These are phyloP conservation scores for Sphecodes monilicornis DNA, from an alignment of 2,888 invertebrate genomes.

Conservation along the genomic window DNA sequence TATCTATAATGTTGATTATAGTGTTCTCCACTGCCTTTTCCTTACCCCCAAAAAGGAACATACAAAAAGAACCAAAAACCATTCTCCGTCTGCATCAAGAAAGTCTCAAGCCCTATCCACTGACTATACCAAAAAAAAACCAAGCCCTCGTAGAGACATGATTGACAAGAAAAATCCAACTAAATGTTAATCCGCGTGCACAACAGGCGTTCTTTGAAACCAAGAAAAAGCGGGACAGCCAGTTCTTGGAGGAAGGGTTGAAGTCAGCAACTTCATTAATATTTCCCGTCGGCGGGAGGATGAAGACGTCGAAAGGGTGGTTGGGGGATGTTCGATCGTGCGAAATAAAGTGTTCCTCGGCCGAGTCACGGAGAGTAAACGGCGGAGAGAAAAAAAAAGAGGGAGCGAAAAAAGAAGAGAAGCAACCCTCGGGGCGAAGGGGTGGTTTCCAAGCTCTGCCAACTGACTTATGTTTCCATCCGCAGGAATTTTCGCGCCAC, in stretches of 20 bases:
- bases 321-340: constrained; percentile 10
- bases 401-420: constrained; percentile 11
- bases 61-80: too few relatives aligned
- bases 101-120: too few relatives aligned
- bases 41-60: not conserved
- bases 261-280: constrained; percentile 12
- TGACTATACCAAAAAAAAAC: not conserved
- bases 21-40: too few relatives aligned
- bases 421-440: not conserved
- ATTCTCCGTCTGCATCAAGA: not conserved
- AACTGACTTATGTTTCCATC: constrained; percentile 57
- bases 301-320: not conserved
- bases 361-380: constrained; percentile 34
- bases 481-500: constrained; percentile 65
- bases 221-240: not conserved
- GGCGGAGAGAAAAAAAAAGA: not conserved
- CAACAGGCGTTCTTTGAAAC: not conserved
- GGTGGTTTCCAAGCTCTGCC: not conserved
- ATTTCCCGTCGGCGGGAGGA: constrained; percentile 1
- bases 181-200: not conserved
- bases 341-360: constrained; percentile 46
- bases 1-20: too few relatives aligned
- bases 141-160: not conserved
- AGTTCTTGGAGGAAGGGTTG: not conserved
- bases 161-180: not conserved